Percentiles rank a stretch among this genome's conserved stretches.
Conservation (phyloP, 2,888 invertebrate genomes). For the Notodonta ziczac region DNA sequence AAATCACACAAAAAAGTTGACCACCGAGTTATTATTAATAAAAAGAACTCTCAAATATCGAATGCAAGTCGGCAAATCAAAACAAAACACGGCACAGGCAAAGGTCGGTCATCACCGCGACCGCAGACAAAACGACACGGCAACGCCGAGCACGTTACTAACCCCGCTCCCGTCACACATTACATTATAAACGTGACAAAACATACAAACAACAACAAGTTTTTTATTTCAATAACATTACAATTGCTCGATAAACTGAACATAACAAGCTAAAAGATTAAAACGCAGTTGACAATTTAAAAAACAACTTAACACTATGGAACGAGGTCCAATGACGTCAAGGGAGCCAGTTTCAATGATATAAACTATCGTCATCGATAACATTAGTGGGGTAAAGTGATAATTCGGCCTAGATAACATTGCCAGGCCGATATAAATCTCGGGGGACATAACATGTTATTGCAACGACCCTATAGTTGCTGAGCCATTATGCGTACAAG, state of each 20-base stretch:
- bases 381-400: constrained; percentile 20
- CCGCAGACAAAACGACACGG: constrained; percentile 32
- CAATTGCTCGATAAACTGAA: constrained; percentile 48
- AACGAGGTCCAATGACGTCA: constrained; percentile 46
- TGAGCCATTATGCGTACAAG: too few relatives aligned
- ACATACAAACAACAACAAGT: constrained; percentile 36
- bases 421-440: neutral
- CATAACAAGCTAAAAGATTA: constrained; percentile 34
- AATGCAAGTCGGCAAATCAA: constrained; percentile 15
- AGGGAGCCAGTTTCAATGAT: constrained; percentile 33
- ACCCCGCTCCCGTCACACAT: constrained; percentile 34
- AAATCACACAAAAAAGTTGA: too few relatives aligned
- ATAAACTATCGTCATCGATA: constrained; percentile 33
- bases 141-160: constrained; percentile 41
- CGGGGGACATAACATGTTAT: neutral
- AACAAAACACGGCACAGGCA: constrained; percentile 31
- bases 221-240: constrained; percentile 50
- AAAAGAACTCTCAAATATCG: neutral
- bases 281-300: neutral
- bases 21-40: neutral
- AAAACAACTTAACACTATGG: constrained; percentile 1
- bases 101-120: constrained; percentile 31
- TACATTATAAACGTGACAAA: constrained; percentile 43
- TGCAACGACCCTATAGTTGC: too few relatives aligned
- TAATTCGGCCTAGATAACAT: constrained; percentile 29